These are phyloP conservation scores for Cephalopachus bancanus DNA, from an alignment of 2,797 vertebrate species.

Conservation along the genomic window DNA sequence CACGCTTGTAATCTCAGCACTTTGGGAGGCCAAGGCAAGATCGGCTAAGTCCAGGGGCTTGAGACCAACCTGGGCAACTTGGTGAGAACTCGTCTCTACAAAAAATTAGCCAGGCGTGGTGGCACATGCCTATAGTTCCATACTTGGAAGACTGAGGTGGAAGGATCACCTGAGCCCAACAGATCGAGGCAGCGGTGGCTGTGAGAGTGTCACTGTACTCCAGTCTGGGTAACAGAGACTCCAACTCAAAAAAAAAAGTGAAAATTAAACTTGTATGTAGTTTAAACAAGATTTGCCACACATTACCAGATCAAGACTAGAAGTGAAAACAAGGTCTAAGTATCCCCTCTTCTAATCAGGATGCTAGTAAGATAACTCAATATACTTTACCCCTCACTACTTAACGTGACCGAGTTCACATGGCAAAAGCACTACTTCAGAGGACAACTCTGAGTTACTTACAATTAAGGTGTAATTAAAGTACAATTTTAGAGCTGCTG, in stretches of 20 bases:
- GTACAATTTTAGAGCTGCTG: slow-evolving; percentile 4
- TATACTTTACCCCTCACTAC: slow-evolving; percentile 26
- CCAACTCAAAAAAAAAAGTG: not conserved
- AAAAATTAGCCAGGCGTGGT: no score
- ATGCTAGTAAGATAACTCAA: slow-evolving; percentile 47
- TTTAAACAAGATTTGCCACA: slow-evolving; percentile 49
- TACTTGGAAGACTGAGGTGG: no score
- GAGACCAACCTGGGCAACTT: no score
- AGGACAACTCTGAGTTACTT: not conserved
- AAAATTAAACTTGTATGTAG: slow-evolving; percentile 54
- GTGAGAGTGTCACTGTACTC: no score
- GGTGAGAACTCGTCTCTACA: no score
- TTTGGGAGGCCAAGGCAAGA: no score
- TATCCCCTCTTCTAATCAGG: slow-evolving; percentile 16
- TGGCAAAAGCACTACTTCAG: slow-evolving; percentile 8
- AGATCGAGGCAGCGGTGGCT: no score
- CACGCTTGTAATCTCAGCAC: no score
- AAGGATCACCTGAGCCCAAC: no score
- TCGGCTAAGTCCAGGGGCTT: no score
- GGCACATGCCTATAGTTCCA: no score
- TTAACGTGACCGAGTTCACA: slow-evolving; percentile 54
- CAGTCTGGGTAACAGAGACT: no score
- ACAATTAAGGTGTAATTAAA: slow-evolving; percentile 53
- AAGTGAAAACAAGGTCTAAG: slow-evolving; percentile 33
- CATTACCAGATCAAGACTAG: slow-evolving; percentile 32